Base-by-base conservation (phyloP, 2,888 invertebrate species). In the Bombyx huttoni region DNA sequence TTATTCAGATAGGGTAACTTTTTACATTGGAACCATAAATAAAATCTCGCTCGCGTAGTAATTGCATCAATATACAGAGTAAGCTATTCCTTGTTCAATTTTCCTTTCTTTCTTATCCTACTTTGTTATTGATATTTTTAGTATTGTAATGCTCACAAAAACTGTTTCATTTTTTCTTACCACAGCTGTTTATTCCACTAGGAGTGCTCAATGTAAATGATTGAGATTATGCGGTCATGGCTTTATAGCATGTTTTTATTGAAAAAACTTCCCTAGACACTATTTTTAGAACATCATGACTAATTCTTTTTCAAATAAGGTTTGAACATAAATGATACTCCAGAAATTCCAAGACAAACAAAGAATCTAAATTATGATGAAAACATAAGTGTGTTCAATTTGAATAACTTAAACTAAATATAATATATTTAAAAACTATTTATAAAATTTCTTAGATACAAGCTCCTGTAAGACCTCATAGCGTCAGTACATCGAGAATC, bases 401-500 rank as follows among this genome's bases (percentile, higher is more conserved):
- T 24, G 24, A 24, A 24, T 24, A 24, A 24, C 24, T 3, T 24
- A 24, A 24, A 24, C 24, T 24, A 24, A 24, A 24, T 3, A 24
- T 2, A 24, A n/a, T n/a, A n/a, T n/a, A n/a, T n/a, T 24, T 24
- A 3, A 24, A 46, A n/a, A 8, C 5, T 6, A 14, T n/a, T 47
- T 50, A 33, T 40, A 34, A 35, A 13, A 40, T 33, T 24, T 48
- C 24, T 9, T 34, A 83, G 75, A 79, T 86, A 48, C 87, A 78
- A 62, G 73, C 78, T 5, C 84, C 84, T 46, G 92, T 92, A 8
- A 65, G 94, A 64, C 91, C 93, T 53, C 91, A 94, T 66, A 94
- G 93, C 69, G 94, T 94, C 50, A 92, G 92, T 61, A 94, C 95
- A 13, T 95, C 96, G 24, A 24, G 3, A 1, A 3, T 2, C 24